Evolutionary conservation across 2,797 vertebrate species (phyloP), one percentile per base, ranked within the genome.

Genomic region (Xiphophorus birchmanni): DNA sequence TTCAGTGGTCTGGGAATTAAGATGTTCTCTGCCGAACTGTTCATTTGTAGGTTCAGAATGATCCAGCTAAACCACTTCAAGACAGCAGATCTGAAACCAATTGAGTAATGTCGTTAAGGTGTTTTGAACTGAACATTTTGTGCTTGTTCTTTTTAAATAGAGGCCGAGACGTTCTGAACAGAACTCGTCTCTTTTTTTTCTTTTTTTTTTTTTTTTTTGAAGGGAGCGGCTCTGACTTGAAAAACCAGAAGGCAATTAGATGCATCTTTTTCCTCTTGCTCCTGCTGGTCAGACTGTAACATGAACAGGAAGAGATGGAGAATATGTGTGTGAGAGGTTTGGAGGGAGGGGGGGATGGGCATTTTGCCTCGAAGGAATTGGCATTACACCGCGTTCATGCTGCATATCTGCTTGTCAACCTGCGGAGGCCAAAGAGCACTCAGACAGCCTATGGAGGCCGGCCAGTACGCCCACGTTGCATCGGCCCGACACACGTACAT

Each of bases 321-420:
- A 78, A 48, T 73, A 77, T 79, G 52, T 74, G 58, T 83, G 82
- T 80, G 82, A 21, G 60, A 76, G 65, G 13, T 9, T 3, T 54
- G 73, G 80, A 1, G 75, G 79, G 77, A 89, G 80, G 0, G 75
- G 77, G 77, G 90, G 80, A 80, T 75, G 89, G 80, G 82, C 32
- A 56, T 47, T 69, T 77, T 71, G 56, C 88, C 94, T 88, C 73
- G 65, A 85, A 92, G 93, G 83, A 87, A 81, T 88, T 82, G 85
- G 88, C 89, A 92, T 90, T 88, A 88, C 85, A 82, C 83, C 15
- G 72, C 18, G 74, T 93, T 90, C 89, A 80, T 79, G 65, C 85
- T 86, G 85, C 88, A 88, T 89, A 90, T 92, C 90, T 90, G 92
- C 93, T 92, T 95, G 94, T 95, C 94, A 94, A 91, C 90, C 88